Base-by-base conservation (phyloP, 2,797 vertebrate species). In the Euthynnus affinis region DNA sequence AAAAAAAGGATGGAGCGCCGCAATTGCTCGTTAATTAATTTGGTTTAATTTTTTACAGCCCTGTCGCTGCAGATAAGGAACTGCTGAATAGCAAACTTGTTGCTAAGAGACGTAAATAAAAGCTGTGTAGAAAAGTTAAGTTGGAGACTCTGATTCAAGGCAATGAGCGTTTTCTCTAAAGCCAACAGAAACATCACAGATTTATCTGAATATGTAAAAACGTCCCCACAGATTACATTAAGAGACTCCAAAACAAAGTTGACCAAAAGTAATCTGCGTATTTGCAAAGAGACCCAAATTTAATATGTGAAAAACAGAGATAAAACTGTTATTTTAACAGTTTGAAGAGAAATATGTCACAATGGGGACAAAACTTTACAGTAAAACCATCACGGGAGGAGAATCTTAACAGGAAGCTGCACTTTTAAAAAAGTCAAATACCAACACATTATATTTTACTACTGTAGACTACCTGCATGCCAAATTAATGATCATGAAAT, bases 71-170 rank as follows among this genome's bases (percentile, higher is more conserved):
- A 51, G 61, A 80, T 25, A 6, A 9, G 12, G 3, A 76, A 10
- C 27, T 10, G 59, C 22, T 44, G 37, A 34, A 15, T 17, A 44
- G 52, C 22, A 29, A n/a, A 61, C 61, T 42, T 78, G 80, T 78
- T 81, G 88, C 80, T 82, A 55, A 37, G 63, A 67, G 61, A 74
- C n/a, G 0, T 29, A 53, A 58, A 58, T 64, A 40, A 40, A 67
- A 78, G 23, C 48, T 5, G 46, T 2, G 29, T 4, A 4, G 63
- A 15, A 62, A 46, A 58, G 22, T 61, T 7, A n/a, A 52, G 34
- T 51, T n/a, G 46, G 51, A 67, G 55, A 66, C 23, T 32, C 27
- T 23, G 32, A 78, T 37, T 42, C 71, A 20, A 53, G n/a, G 29
- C 8, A 8, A 60, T 32, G 40, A 73, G 37, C 0, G 10, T 18